Conservation (phyloP, 2,797 vertebrate species). For the Naso thynnoides region DNA sequence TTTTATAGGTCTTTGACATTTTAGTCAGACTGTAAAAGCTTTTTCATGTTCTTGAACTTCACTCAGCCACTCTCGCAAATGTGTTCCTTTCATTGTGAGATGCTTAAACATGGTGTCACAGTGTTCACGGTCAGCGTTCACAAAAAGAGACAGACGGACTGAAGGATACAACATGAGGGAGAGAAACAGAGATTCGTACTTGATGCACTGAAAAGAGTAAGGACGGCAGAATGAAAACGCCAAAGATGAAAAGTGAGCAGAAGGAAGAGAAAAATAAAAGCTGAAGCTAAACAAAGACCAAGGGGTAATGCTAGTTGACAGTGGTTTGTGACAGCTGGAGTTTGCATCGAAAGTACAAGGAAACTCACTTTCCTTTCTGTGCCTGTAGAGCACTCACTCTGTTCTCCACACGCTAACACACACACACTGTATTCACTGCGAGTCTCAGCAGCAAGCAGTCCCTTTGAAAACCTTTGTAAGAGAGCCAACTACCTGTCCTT, state of each 20-base stretch:
- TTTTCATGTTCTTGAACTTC: conserved; percentile 65
- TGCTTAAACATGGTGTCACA: conserved; percentile 28
- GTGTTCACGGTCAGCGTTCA: conserved; percentile 31
- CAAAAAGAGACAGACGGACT: conserved; percentile 30
- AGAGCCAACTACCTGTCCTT: conserved; percentile 30
- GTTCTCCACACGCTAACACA: conserved; percentile 57
- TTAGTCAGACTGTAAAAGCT: conserved; percentile 58
- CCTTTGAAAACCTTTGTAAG: conserved; percentile 50
- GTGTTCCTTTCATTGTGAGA: conserved; percentile 20
- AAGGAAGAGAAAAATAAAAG: conserved; percentile 1
- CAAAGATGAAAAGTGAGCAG: conserved; percentile 14
- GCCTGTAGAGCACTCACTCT: conserved; percentile 54
- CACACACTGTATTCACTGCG: conserved; percentile 32
- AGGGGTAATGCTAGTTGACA: conserved; percentile 65
- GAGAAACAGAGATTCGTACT: background rate
- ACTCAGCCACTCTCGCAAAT: conserved; percentile 16
- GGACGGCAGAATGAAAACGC: background rate
- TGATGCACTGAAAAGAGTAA: background rate
- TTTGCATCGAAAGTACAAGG: conserved; percentile 66
- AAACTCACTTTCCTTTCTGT: conserved; percentile 66
- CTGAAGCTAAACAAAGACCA: conserved; percentile 43
- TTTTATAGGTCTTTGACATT: conserved; percentile 50
- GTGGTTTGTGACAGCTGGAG: conserved; percentile 65
- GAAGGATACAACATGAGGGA: conserved; percentile 1
- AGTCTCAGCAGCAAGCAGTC: conserved; percentile 51